These are phyloP conservation scores for Microcaecilia unicolor DNA, from an alignment of 2,797 vertebrate species.

Conservation along the genomic window DNA sequence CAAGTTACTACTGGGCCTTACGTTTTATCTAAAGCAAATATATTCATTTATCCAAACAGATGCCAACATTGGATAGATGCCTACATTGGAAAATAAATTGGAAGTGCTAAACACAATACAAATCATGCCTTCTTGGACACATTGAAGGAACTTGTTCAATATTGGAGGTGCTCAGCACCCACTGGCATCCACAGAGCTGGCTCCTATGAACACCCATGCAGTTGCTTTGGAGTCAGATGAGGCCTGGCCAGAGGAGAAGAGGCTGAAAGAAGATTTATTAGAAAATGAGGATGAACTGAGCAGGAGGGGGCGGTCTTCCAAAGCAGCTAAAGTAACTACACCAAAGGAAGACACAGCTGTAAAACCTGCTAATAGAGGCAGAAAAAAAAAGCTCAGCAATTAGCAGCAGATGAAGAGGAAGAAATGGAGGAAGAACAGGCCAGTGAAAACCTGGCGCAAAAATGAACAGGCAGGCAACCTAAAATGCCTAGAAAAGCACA, in stretches of 20 bases:
- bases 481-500: slow-evolving; percentile 56
- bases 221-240: slow-evolving; percentile 57
- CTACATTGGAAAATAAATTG: too few relatives aligned
- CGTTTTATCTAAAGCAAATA: too few relatives aligned
- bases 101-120: too few relatives aligned
- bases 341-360: slow-evolving; percentile 68
- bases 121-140: too few relatives aligned
- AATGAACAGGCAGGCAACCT: slow-evolving; percentile 71
- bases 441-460: slow-evolving; percentile 77
- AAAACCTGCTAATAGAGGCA: slow-evolving; percentile 80
- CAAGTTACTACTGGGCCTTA: too few relatives aligned
- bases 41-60: too few relatives aligned
- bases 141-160: too few relatives aligned
- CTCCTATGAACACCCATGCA: too few relatives aligned
- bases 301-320: slow-evolving; percentile 84
- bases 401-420: slow-evolving; percentile 68
- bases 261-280: too few relatives aligned
- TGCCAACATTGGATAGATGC: too few relatives aligned
- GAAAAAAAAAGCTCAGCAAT: slow-evolving; percentile 66
- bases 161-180: too few relatives aligned
- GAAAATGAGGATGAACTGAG: slow-evolving; percentile 92
- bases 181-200: too few relatives aligned
- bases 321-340: slow-evolving; percentile 48
- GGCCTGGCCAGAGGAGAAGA: slow-evolving; percentile 78
- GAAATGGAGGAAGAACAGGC: slow-evolving; percentile 74